Percentiles rank a stretch among this genome's conserved stretches.
Evolutionary conservation across 1,140 invertebrate species (phyloP).

Genomic region (Drosophila subpulchrella): DNA sequence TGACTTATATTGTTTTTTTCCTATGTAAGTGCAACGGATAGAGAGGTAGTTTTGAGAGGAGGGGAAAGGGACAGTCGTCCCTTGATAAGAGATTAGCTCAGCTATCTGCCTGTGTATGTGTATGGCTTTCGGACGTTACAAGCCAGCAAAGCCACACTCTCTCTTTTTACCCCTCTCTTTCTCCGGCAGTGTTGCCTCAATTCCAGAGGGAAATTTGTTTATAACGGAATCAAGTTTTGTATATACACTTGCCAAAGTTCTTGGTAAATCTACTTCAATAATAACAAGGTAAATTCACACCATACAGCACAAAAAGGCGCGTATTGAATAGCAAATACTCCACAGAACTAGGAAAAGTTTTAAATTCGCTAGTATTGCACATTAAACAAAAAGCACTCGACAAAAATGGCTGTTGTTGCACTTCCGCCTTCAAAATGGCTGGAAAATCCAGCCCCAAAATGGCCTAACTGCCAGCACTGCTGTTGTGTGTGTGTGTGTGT

Average conservation of each 20-base stretch:
- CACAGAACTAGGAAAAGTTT: too few relatives aligned
- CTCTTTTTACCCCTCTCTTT: too few relatives aligned
- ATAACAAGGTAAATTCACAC: not conserved
- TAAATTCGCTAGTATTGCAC: not conserved
- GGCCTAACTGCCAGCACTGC: conserved; percentile 23
- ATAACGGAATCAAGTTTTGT: too few relatives aligned
- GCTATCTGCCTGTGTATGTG: conserved; percentile 18
- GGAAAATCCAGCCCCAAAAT: conserved; percentile 15
- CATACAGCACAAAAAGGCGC: not conserved
- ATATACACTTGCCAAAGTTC: not conserved
- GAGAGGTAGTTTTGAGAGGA: not conserved
- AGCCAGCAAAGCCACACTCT: conserved; percentile 19
- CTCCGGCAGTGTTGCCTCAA: conserved; percentile 15
- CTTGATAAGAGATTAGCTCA: conserved; percentile 76
- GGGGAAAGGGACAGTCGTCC: conserved; percentile 16
- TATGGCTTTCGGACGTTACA: conserved; percentile 27
- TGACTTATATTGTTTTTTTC: conserved; percentile 11
- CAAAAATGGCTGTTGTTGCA: conserved; percentile 13
- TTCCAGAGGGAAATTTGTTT: not conserved
- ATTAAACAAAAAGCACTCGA: not conserved
- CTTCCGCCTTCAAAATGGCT: conserved; percentile 31
- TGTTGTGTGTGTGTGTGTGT: conserved; percentile 9
- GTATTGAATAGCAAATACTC: too few relatives aligned
- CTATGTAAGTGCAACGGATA: not conserved
- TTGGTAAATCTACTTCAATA: not conserved